Percentiles rank a stretch among this genome's conserved stretches.
Conservation (phyloP, 2,113 vertebrate species). For the Seriola rivoliana region DNA sequence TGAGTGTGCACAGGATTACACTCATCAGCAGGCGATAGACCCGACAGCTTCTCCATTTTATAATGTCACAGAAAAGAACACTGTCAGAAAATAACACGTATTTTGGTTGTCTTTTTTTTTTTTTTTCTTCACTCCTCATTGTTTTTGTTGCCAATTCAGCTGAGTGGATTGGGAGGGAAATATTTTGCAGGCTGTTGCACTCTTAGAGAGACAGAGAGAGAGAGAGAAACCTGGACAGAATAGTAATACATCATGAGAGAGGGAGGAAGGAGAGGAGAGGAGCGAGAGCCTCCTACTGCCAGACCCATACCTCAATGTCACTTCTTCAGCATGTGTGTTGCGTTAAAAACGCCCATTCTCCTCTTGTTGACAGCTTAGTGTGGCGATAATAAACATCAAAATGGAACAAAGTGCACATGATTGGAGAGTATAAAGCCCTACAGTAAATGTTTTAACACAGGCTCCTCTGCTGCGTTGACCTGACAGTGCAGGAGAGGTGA, state of each 20-base stretch:
- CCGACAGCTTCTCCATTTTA: neutral
- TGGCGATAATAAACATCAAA: slow-evolving; percentile 54
- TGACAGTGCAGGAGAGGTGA: slow-evolving; percentile 26
- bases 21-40: neutral
- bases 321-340: slow-evolving; percentile 33
- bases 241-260: slow-evolving; percentile 45
- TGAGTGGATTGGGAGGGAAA: slow-evolving; percentile 38
- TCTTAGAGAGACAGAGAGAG: slow-evolving; percentile 17
- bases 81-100: slow-evolving; percentile 7
- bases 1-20: neutral
- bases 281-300: slow-evolving; percentile 32
- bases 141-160: slow-evolving; percentile 64
- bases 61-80: neutral
- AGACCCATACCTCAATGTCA: slow-evolving; percentile 68
- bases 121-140: slow-evolving; percentile 22
- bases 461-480: slow-evolving; percentile 13
- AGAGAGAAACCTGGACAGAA: slow-evolving; percentile 52
- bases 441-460: slow-evolving; percentile 17
- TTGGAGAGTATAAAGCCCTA: slow-evolving; percentile 35
- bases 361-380: slow-evolving; percentile 46
- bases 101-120: slow-evolving; percentile 16
- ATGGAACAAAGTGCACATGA: slow-evolving; percentile 46
- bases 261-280: slow-evolving; percentile 19
- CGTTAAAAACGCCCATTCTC: slow-evolving; percentile 23
- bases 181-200: slow-evolving; percentile 43